These are phyloP conservation scores for Plutella xylostella DNA, from an alignment of 2,888 invertebrate species.

Conservation along the genomic window DNA sequence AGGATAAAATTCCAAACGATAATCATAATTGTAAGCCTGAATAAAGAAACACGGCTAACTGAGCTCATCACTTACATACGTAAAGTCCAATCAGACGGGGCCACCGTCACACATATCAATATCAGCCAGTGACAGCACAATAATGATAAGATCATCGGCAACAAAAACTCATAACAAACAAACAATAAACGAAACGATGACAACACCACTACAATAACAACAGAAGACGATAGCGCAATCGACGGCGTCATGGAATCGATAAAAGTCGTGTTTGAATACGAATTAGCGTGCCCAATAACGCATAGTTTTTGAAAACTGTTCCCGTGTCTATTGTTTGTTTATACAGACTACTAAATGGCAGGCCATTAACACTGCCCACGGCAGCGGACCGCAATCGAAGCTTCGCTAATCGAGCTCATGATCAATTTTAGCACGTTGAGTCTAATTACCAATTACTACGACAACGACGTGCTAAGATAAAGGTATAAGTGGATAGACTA, in stretches of 20 bases:
- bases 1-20: slow-evolving; percentile 41
- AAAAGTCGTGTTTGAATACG: slow-evolving; percentile 30
- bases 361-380: slow-evolving; percentile 54
- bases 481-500: background rate
- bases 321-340: slow-evolving; percentile 46
- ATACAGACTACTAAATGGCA: slow-evolving; percentile 44
- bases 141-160: slow-evolving; percentile 41
- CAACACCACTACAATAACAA: slow-evolving; percentile 40
- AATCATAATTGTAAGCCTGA: slow-evolving; percentile 34
- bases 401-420: slow-evolving; percentile 45
- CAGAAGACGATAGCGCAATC: slow-evolving; percentile 46
- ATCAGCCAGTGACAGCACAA: slow-evolving; percentile 53
- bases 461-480: slow-evolving; percentile 23
- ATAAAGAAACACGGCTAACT: slow-evolving; percentile 29
- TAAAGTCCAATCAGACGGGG: slow-evolving; percentile 42
- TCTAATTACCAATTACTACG: slow-evolving; percentile 54
- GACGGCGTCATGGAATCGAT: slow-evolving; percentile 28
- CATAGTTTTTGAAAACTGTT: slow-evolving; percentile 50
- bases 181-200: slow-evolving; percentile 45
- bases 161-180: slow-evolving; percentile 43
- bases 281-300: slow-evolving; percentile 51
- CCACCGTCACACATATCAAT: slow-evolving; percentile 52
- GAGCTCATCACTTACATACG: slow-evolving; percentile 47
- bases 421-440: slow-evolving; percentile 55
- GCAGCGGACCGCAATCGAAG: slow-evolving; percentile 43